Base-by-base conservation (phyloP, 2,888 invertebrate genomes). In the Aquatica leii region DNA sequence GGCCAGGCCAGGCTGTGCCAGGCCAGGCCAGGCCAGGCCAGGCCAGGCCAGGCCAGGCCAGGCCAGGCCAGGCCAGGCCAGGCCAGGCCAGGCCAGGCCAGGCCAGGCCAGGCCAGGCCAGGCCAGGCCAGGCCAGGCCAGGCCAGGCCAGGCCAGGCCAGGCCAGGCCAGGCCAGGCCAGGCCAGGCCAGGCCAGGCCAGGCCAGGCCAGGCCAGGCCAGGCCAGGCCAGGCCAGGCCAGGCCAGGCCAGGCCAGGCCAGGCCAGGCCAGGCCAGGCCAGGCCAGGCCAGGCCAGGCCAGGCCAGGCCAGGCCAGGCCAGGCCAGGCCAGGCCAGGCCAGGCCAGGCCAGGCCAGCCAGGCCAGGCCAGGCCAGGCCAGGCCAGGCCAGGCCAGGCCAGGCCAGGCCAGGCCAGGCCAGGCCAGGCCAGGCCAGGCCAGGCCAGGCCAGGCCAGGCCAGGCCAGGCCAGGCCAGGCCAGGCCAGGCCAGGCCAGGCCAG, bases 61-160 rank as follows among this genome's bases (percentile, higher is more conserved):
- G 17, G 20, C 49, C 14, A 49, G 49, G 20, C 49, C n/a, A 49
- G 49, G 20, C 49, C 14, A 31, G 31, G 31, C 31, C 31, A 31
- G 31, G 31, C 31, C 31, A 31, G 31, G 31, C 31, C 31, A 31
- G n/a, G 41, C 37, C 12, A 24, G 6, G 41, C 14, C 24, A 41
- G 35, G 9, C 54, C 11, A 41, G 14, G 41, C 54, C 12, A 20
- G 14, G 21, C 54, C 12, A 54, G 20, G 21, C 40, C 20, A 41
- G 20, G 41, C 54, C 35, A 54, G 35, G 18, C 54, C 54, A 54
- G 41, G 21, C 54, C 5, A 54, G 41, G 14, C 41, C 37, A 54
- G 41, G 21, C 54, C 40, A 54, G 21, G 21, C 37, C 37, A 54
- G 41, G 17, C 54, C n/a, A 54, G 41, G 9, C 54, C 15, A 54